These are phyloP conservation scores for Thecophora atra DNA, from an alignment of 2,888 invertebrate species.

Conservation along the genomic window DNA sequence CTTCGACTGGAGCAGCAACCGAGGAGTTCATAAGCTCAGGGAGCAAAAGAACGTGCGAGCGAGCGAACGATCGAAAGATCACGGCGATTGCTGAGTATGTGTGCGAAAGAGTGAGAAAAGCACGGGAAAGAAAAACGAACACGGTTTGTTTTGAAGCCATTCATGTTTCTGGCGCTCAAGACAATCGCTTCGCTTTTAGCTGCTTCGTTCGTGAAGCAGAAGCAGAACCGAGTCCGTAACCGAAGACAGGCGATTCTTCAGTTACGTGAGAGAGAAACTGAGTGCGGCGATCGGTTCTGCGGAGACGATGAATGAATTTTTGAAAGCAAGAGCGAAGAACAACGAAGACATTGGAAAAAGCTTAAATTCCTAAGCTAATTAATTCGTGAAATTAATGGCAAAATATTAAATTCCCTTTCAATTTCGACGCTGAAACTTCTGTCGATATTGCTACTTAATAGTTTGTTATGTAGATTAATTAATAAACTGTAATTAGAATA, in stretches of 20 bases:
- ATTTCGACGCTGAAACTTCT: too few relatives aligned
- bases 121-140: not conserved
- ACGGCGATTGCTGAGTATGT: too few relatives aligned
- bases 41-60: not conserved
- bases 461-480: too few relatives aligned
- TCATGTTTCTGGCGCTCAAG: constrained; percentile 11
- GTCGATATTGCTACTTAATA: too few relatives aligned
- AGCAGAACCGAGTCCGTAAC: not conserved
- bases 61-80: not conserved
- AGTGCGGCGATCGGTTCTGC: too few relatives aligned
- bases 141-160: not conserved
- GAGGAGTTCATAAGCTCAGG: not conserved
- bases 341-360: too few relatives aligned
- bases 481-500: too few relatives aligned
- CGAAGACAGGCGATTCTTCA: not conserved
- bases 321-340: too few relatives aligned
- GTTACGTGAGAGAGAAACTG: not conserved
- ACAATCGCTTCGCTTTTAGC: constrained; percentile 21
- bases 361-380: too few relatives aligned
- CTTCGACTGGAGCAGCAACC: not conserved
- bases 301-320: too few relatives aligned
- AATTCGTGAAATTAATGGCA: too few relatives aligned
- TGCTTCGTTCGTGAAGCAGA: not conserved
- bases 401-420: too few relatives aligned
- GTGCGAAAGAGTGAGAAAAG: not conserved